Evolutionary conservation across 1,140 invertebrate genomes (phyloP).

Genomic region (Paramacrobiotus metropolitanus): DNA sequence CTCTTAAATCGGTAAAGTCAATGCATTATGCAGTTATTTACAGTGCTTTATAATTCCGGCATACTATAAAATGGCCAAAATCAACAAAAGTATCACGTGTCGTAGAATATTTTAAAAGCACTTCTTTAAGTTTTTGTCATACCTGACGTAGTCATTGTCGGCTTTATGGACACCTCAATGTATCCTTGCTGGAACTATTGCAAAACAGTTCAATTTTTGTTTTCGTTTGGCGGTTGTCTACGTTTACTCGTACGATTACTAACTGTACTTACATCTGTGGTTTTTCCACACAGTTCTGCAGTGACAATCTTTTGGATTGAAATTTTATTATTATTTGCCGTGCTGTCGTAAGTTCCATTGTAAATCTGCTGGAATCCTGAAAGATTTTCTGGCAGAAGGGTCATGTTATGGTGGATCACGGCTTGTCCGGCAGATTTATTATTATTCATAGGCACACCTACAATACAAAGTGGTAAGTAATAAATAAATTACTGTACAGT

Average conservation of each 20-base stretch:
- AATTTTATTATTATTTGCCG: not conserved
- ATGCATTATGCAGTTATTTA: not conserved
- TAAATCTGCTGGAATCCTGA: not conserved
- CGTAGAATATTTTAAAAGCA: not conserved
- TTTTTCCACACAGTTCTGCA: not conserved
- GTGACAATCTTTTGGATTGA: not conserved
- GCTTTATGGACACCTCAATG: too few species aligned
- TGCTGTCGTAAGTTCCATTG: not conserved
- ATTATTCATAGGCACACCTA: not conserved
- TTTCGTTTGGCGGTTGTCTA: not conserved
- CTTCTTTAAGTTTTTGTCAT: not conserved
- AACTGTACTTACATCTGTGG: not conserved
- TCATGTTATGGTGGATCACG: conserved; percentile 1
- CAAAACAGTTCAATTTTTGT: not conserved
- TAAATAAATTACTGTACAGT: not conserved
- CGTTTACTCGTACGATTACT: not conserved
- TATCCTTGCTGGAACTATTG: not conserved
- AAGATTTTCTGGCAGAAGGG: not conserved
- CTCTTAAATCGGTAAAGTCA: not conserved
- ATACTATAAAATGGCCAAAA: too few species aligned
- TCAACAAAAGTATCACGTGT: too few species aligned
- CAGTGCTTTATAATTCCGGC: too few species aligned
- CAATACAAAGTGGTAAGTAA: not conserved
- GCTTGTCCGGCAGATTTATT: not conserved
- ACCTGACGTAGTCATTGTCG: too few species aligned